Evolutionary conservation across 2,113 vertebrate species (phyloP).

Genomic region (sheep (Ovis aries)): DNA sequence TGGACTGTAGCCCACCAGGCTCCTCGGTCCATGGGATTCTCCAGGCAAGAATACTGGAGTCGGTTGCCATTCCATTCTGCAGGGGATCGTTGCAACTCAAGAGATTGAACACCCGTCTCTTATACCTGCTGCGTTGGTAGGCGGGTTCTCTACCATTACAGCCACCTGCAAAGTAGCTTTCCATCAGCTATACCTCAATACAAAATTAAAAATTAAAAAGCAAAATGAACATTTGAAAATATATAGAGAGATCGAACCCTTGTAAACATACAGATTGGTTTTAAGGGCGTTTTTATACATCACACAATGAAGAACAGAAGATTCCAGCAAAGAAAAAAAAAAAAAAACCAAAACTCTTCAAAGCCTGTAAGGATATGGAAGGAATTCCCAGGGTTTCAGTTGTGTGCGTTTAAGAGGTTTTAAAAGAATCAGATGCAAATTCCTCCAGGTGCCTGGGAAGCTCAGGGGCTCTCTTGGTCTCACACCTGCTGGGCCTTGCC

Average conservation of each 20-base stretch:
- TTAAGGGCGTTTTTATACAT: not conserved
- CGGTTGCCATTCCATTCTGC: not conserved
- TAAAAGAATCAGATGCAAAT: not conserved
- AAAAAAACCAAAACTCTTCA: not conserved
- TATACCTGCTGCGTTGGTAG: not conserved
- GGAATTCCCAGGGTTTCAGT: not conserved
- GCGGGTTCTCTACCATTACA: fast-evolving
- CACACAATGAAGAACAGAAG: fast-evolving
- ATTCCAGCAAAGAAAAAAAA: not conserved
- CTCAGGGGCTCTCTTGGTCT: fast-evolving
- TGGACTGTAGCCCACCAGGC: not conserved
- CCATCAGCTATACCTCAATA: not conserved
- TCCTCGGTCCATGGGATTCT: not conserved
- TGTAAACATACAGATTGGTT: not conserved
- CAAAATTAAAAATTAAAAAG: not conserved
- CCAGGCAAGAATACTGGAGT: not conserved
- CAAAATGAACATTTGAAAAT: not conserved
- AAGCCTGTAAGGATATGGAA: fast-evolving
- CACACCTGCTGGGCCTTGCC: not conserved
- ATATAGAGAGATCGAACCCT: fast-evolving
- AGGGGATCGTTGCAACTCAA: not conserved
- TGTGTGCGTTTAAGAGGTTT: not conserved
- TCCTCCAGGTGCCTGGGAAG: not conserved
- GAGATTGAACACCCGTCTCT: fast-evolving
- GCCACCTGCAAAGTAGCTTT: not conserved